Base-by-base conservation (phyloP, 1,140 invertebrate genomes). In the Drosophila pruinosa region DNA sequence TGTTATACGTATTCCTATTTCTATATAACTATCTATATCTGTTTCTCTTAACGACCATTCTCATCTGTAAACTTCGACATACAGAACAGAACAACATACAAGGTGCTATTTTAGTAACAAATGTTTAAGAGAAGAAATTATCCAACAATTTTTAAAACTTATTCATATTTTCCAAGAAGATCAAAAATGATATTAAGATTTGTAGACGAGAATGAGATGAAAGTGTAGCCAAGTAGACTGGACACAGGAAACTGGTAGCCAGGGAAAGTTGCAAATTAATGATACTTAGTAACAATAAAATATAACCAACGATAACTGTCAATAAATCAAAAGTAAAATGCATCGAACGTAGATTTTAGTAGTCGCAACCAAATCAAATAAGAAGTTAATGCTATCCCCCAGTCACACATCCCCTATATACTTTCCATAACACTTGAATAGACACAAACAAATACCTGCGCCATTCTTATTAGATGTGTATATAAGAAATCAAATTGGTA, bases 241-340 rank as follows among this genome's bases (percentile, higher is more conserved):
- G 61, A n/a, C n/a, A n/a, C n/a, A n/a, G n/a, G n/a, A 56, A 74
- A 47, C 15, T 22, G 34, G 41, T 57, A 70, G 72, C 61, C 64
- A 56, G 70, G 75, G 58, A 48, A 45, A 75, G 71, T 72, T 71
- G 65, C 68, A 81, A 88, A 47, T 74, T 62, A 50, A 39, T 31
- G 43, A 64, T 70, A 70, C 26, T 64, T 70, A 54, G 50, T 50
- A 70, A 56, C 31, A 70, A 53, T 31, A 77, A 41, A 71, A 50
- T 45, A 78, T 88, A 88, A 82, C 82, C 82, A 88, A 88, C 82
- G 82, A 88, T 82, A 75, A 88, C 63, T 82, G 83, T 88, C 83
- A 88, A 88, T 77, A 73, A 75, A 88, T 88, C 82, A 88, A 88
- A 88, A 88, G 78, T 78, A 38, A 88, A 69, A 75, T 88, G 83